Evolutionary conservation across 2,797 vertebrate species (phyloP).

Genomic region (Oophaga sylvatica): DNA sequence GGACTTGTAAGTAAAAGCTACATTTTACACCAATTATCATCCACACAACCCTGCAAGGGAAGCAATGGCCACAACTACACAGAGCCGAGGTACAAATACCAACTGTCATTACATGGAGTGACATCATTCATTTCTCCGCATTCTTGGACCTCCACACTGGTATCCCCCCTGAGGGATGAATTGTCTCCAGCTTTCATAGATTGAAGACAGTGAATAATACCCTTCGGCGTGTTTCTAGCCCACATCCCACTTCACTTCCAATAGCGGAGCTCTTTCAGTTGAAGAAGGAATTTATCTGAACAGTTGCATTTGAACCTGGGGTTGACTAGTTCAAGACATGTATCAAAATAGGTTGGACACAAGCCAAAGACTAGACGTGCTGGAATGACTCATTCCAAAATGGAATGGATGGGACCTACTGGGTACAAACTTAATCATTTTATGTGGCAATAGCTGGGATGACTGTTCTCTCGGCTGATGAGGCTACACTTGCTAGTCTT

Average conservation of each 20-base stretch:
- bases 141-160: conserved; percentile 53
- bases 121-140: conserved; percentile 51
- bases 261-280: conserved; percentile 49
- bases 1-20: not conserved
- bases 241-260: conserved; percentile 50
- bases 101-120: conserved; percentile 44
- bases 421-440: conserved; percentile 40
- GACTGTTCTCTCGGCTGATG: conserved; percentile 23
- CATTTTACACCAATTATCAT: conserved; percentile 6
- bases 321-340: conserved; percentile 53
- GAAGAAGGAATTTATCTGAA: conserved; percentile 55
- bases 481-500: conserved; percentile 26
- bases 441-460: conserved; percentile 31
- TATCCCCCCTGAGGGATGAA: conserved; percentile 54
- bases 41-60: conserved; percentile 13
- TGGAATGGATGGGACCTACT: conserved; percentile 45
- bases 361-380: conserved; percentile 46
- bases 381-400: conserved; percentile 46
- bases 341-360: conserved; percentile 47
- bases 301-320: conserved; percentile 52
- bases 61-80: conserved; percentile 14
- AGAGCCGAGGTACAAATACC: conserved; percentile 35
- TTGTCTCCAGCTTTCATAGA: conserved; percentile 51
- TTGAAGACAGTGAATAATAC: conserved; percentile 55
- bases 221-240: conserved; percentile 49